These are phyloP conservation scores for Brachyhypopomus occidentalis DNA, from an alignment of 2,113 vertebrate species.

Conservation along the genomic window DNA sequence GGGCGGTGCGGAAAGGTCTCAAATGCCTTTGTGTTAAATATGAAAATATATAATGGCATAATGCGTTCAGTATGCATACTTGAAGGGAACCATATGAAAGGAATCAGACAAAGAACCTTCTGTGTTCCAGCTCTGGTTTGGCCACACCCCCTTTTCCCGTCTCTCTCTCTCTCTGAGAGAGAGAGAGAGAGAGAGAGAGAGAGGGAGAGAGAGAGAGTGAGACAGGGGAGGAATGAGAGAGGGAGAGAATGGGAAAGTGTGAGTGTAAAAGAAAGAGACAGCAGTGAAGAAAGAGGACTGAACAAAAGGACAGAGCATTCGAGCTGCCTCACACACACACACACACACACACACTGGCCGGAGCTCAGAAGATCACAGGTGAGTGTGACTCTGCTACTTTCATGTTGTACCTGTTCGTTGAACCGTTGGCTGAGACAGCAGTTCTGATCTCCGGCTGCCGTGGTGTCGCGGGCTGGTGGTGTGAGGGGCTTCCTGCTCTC, in stretches of 20 bases:
- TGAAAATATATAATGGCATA: conserved; percentile 78
- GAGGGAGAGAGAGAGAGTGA: conserved; percentile 33
- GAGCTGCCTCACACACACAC: conserved; percentile 46
- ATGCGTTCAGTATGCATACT: conserved; percentile 81
- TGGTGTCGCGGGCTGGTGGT: no score
- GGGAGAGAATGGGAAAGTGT: conserved; percentile 38
- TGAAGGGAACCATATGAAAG: conserved; percentile 82
- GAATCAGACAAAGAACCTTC: conserved; percentile 77
- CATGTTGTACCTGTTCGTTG: not conserved
- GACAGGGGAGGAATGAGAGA: conserved; percentile 28
- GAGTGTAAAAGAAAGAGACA: conserved; percentile 47
- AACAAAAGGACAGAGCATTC: conserved; percentile 59
- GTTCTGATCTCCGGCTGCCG: not conserved
- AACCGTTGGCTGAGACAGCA: no score
- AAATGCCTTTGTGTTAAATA: conserved; percentile 48
- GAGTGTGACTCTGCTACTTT: conserved; percentile 34
- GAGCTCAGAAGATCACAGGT: conserved; percentile 57
- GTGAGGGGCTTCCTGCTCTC: no score
- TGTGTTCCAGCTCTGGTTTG: conserved; percentile 72
- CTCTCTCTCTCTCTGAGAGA: conserved; percentile 62
- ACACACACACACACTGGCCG: conserved; percentile 3
- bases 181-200: conserved; percentile 48
- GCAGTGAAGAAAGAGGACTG: not conserved
- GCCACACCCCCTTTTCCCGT: conserved; percentile 66
- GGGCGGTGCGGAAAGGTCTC: conserved; percentile 5